These are phyloP conservation scores for Trachelus stipa DNA, from an alignment of 2,888 invertebrate genomes.

Conservation along the genomic window DNA sequence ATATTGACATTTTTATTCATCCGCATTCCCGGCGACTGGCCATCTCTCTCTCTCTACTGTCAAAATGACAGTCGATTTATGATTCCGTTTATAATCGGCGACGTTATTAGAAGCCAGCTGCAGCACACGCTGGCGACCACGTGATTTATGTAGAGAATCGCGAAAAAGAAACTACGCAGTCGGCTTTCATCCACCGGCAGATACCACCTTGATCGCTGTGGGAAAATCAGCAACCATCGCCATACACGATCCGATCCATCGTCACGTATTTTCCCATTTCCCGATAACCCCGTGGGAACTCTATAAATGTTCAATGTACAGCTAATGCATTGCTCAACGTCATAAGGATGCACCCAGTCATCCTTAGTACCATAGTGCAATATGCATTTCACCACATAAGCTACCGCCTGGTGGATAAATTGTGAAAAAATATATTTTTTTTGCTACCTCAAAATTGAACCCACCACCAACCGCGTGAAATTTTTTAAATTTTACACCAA, in stretches of 20 bases:
- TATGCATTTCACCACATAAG: neutral
- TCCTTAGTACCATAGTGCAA: neutral
- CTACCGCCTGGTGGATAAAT: neutral
- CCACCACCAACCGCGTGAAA: neutral
- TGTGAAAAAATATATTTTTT: no score
- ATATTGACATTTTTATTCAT: neutral
- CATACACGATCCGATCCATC: conserved; percentile 1
- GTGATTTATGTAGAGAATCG: conserved; percentile 19
- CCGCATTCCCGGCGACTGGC: neutral
- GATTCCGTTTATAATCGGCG: conserved; percentile 18
- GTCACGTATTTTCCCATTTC: neutral
- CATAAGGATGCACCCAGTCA: neutral
- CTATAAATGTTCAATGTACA: neutral
- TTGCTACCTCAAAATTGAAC: neutral
- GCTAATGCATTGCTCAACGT: neutral
- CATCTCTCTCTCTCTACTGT: neutral
- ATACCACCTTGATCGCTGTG: conserved; percentile 4
- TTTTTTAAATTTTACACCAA: no score
- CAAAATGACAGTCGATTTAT: conserved; percentile 19
- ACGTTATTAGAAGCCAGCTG: conserved; percentile 7
- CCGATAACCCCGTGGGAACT: neutral
- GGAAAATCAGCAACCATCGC: neutral
- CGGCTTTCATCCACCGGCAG: neutral
- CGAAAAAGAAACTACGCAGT: neutral
- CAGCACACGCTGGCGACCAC: neutral